A percentile compares a stretch with the other conserved stretches of the same genome.
phyloP scores from a whole-genome alignment of 2,797 vertebrate genomes.

The Siniperca undulata region DNA sequence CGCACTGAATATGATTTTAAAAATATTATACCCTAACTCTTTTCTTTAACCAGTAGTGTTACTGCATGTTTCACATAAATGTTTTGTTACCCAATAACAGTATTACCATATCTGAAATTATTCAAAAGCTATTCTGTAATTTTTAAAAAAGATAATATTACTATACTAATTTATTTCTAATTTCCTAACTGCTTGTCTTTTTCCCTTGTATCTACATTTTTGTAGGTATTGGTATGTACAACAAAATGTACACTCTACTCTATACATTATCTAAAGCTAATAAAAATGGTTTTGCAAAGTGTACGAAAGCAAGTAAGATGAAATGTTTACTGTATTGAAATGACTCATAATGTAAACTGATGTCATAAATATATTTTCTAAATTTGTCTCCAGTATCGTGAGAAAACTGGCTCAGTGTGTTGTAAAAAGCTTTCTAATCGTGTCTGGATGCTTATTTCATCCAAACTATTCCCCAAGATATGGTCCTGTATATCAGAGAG shows the following conservation, averaged over 20 bases:
- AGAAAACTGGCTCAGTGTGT: not conserved
- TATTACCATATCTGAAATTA: too few relatives aligned
- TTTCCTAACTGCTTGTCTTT: not conserved
- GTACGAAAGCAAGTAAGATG: not conserved
- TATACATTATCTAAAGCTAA: not conserved
- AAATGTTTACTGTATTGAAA: not conserved
- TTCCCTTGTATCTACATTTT: not conserved
- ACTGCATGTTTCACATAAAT: too few relatives aligned
- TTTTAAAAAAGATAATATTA: too few relatives aligned
- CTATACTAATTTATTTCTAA: too few relatives aligned
- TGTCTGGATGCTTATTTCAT: constrained; percentile 43
- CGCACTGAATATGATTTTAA: too few relatives aligned
- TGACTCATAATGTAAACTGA: not conserved
- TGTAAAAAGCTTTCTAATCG: constrained; percentile 10
- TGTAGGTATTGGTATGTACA: not conserved
- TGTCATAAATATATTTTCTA: constrained; percentile 1
- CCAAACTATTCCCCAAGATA: constrained; percentile 39
- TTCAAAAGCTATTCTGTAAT: too few relatives aligned
- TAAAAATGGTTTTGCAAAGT: not conserved
- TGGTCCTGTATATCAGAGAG: constrained; percentile 28
- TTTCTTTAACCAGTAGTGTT: too few relatives aligned
- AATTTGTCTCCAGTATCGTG: not conserved
- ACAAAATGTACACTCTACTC: too few relatives aligned
- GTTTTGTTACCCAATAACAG: too few relatives aligned
- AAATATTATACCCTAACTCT: too few relatives aligned